These are phyloP conservation scores for Chelonia mydas DNA, from an alignment of 2,797 vertebrate species.

Conservation along the genomic window DNA sequence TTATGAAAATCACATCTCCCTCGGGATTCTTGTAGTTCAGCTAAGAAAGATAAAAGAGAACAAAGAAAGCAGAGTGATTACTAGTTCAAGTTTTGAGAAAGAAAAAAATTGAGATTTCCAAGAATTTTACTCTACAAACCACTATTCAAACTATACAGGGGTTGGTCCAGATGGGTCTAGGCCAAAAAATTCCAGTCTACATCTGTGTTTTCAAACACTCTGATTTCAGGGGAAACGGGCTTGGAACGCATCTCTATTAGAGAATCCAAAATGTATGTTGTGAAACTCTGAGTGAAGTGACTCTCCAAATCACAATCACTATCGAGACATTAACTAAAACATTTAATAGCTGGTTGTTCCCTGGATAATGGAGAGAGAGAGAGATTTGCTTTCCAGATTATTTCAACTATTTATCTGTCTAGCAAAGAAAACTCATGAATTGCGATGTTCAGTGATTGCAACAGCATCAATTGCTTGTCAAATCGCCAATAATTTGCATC, in stretches of 20 bases:
- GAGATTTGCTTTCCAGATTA: slow-evolving; percentile 38
- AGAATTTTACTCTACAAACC: slow-evolving; percentile 61
- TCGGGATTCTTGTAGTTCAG: slow-evolving; percentile 74
- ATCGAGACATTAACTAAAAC: slow-evolving; percentile 48
- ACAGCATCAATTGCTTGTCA: slow-evolving; percentile 50
- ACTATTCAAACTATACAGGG: slow-evolving; percentile 43
- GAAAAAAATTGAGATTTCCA: slow-evolving; percentile 69
- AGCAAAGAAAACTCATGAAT: slow-evolving; percentile 6
- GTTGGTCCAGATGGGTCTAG: slow-evolving; percentile 63
- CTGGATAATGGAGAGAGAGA: slow-evolving; percentile 37
- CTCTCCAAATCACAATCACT: background rate
- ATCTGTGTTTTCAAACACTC: slow-evolving; percentile 61
- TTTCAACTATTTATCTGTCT: slow-evolving; percentile 54
- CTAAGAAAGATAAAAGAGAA: slow-evolving; percentile 80
- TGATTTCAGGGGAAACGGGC: background rate
- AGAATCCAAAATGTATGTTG: slow-evolving; percentile 64
- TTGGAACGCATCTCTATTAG: slow-evolving; percentile 63
- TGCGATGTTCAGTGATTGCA: slow-evolving; percentile 50
- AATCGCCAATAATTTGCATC: slow-evolving; percentile 31
- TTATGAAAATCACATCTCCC: slow-evolving; percentile 79
- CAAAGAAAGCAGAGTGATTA: slow-evolving; percentile 47
- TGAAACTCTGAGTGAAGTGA: slow-evolving; percentile 47
- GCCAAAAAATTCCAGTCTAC: slow-evolving; percentile 66
- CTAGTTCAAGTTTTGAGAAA: slow-evolving; percentile 62
- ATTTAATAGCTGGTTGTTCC: slow-evolving; percentile 40